Conservation (phyloP, 1,140 invertebrate species). For the Samia ricini region DNA sequence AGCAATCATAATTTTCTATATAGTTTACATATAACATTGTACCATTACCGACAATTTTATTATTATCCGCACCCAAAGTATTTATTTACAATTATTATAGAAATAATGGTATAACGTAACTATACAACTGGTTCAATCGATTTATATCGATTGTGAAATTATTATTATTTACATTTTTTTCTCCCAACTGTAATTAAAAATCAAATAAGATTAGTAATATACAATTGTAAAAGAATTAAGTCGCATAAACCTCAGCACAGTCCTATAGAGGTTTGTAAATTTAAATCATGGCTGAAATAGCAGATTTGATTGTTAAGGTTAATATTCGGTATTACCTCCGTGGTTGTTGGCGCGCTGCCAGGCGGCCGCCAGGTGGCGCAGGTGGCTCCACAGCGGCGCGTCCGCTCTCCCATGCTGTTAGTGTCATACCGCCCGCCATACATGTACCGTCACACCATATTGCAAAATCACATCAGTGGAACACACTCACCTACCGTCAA, state of each 20-base stretch:
- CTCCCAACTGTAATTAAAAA: too few relatives aligned
- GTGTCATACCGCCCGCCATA: constrained; percentile 57
- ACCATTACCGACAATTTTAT: neutral
- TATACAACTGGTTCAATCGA: too few relatives aligned
- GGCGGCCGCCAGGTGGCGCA: constrained; percentile 54
- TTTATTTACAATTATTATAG: neutral
- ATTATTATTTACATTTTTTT: too few relatives aligned
- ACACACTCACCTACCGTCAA: neutral
- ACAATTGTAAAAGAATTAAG: too few relatives aligned
- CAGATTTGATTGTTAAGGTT: neutral
- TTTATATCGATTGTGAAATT: too few relatives aligned
- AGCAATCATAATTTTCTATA: too few relatives aligned
- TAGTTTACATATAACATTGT: neutral
- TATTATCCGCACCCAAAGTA: neutral
- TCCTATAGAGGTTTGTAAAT: too few relatives aligned
- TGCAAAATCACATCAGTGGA: constrained; percentile 10
- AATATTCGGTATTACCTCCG: constrained; percentile 36
- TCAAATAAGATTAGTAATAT: too few relatives aligned
- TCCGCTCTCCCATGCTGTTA: constrained; percentile 72
- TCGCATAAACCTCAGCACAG: too few relatives aligned
- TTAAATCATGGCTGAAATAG: too few relatives aligned
- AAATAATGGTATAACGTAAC: too few relatives aligned
- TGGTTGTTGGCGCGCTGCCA: constrained; percentile 36
- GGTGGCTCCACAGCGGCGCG: constrained; percentile 62
- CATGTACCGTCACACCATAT: constrained; percentile 42